Evolutionary conservation across 1,140 invertebrate species (phyloP), one percentile per base, ranked within the genome.

Genomic region (Hylyphantes graminicola): DNA sequence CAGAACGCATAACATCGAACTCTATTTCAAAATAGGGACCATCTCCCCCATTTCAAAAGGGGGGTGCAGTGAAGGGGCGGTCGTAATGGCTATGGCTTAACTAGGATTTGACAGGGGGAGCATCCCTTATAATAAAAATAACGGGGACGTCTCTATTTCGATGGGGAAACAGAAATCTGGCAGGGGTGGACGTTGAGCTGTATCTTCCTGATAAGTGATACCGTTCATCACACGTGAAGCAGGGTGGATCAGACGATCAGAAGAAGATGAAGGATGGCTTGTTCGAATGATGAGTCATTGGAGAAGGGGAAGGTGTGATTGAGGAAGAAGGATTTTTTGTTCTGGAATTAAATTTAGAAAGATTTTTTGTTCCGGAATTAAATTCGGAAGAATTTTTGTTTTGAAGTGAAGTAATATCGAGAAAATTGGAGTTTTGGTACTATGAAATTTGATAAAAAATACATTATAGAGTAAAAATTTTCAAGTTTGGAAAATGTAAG

Each of bases 121-220:
- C 68, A 80, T 68, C 77, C 77, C 77, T 80, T 80, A 80, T 80
- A 80, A 80, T 80, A 80, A 80, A 80, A 80, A 80, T 80, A 70
- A 70, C 51, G 77, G 65, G 59, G 68, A 80, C 59, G 70, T 80
- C 77, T 80, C 68, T 80, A 80, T 80, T 80, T 80, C n/a, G 64
- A 17, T 15, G 64, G 51, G 57, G 61, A 21, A 55, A 57, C 17
- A 21, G 54, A n/a, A 55, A 8, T 48, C 35, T 70, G 67, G 67
- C 10, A 15, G 68, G 50, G 68, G 68, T 53, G 68, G 51, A 53
- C 68, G 68, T 70, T 48, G 21, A 51, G 50, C 54, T 48, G 51
- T 51, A 53, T 70, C 54, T 70, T n/a, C 68, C 54, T 70, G 68
- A 70, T 70, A 70, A 70, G 68, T 70, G 68, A 70, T 70, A 70